These are phyloP conservation scores for Asbolus verrucosus DNA, from an alignment of 1,140 invertebrate genomes.

Conservation along the genomic window DNA sequence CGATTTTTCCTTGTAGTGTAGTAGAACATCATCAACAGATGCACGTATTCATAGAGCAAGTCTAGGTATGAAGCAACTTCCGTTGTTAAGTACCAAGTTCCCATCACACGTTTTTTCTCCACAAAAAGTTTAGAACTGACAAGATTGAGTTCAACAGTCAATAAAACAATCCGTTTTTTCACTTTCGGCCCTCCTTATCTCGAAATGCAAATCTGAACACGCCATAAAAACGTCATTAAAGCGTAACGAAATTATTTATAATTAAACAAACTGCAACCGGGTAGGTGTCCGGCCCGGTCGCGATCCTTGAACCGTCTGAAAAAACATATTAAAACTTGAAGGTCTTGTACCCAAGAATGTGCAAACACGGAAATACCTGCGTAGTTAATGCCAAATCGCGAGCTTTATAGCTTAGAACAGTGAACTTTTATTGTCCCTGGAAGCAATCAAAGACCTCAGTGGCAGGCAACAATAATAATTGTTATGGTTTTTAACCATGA, in stretches of 20 bases:
- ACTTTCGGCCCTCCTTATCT: no score
- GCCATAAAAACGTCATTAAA: neutral
- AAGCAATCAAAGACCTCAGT: constrained; percentile 40
- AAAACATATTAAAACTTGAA: constrained; percentile 34
- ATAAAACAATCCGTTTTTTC: no score
- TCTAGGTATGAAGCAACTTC: constrained; percentile 41
- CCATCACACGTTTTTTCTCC: constrained; percentile 29
- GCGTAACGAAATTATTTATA: neutral
- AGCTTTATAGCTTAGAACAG: constrained; percentile 46
- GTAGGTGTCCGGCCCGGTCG: constrained; percentile 3
- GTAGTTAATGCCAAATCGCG: constrained; percentile 43
- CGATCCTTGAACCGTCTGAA: constrained; percentile 12
- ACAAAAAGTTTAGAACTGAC: no score
- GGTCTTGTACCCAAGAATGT: constrained; percentile 33
- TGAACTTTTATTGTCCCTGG: constrained; percentile 45
- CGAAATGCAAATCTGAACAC: neutral
- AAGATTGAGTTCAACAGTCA: neutral
- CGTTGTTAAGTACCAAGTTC: constrained; percentile 36
- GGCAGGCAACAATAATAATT: constrained; percentile 38
- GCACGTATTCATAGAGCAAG: no score
- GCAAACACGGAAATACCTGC: constrained; percentile 44
- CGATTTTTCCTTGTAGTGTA: constrained; percentile 21
- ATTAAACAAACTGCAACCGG: constrained; percentile 9
- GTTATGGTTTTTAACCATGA: constrained; percentile 38
- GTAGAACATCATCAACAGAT: no score